Conservation (phyloP, 1,140 invertebrate genomes). For the Lepidurus arcticus region DNA sequence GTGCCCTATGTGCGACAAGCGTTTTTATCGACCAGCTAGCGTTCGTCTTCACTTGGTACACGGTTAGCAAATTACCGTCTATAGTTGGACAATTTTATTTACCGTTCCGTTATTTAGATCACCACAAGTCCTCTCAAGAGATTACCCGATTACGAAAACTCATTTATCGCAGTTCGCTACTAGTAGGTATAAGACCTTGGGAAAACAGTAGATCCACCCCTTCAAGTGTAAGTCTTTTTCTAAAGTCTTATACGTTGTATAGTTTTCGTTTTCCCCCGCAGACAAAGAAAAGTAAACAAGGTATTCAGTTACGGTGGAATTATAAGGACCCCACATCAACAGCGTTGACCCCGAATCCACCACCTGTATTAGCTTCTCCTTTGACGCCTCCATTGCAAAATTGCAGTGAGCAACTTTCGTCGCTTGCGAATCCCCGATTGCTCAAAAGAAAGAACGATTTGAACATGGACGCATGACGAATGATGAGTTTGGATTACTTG, state of each 20-base stretch:
- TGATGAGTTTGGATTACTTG: neutral
- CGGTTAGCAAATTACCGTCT: neutral
- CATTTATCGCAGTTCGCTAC: neutral
- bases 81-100: neutral
- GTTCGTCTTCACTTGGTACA: neutral
- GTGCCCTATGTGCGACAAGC: neutral
- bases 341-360: neutral
- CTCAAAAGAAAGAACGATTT: neutral
- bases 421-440: neutral
- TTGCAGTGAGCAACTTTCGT: neutral
- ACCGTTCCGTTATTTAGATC: neutral
- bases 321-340: neutral
- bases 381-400: neutral
- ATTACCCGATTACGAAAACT: neutral
- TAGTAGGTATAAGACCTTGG: neutral
- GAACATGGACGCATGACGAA: neutral
- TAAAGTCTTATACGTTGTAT: neutral
- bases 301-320: constrained; percentile 1
- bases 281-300: neutral
- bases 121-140: neutral
- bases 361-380: neutral
- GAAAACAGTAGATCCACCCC: neutral
- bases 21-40: neutral
- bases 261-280: neutral
- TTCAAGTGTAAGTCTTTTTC: neutral